phyloP scores from a whole-genome alignment of 1,140 invertebrate species.

The Eufriesea mexicana region DNA sequence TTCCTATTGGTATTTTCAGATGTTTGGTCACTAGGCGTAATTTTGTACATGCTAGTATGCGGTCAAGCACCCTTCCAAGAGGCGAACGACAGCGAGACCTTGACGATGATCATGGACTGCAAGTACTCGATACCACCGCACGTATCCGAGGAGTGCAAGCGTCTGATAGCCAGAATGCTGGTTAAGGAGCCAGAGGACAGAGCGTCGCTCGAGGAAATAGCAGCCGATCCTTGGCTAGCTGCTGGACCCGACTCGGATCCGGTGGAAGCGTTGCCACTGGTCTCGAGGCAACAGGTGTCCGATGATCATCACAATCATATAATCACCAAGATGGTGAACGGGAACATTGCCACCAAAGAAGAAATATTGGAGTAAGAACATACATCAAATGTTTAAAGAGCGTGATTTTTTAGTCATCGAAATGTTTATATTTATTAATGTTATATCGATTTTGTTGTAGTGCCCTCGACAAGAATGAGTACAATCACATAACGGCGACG shows the following conservation, averaged over 20 bases:
- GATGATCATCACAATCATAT: constrained; percentile 96
- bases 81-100: constrained; percentile 99
- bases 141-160: constrained; percentile 93
- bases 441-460: constrained; percentile 82
- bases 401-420: background rate
- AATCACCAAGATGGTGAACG: constrained; percentile 97
- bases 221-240: constrained; percentile 93
- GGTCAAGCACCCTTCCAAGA: constrained; percentile 99
- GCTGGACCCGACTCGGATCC: constrained; percentile 79
- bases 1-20: constrained; percentile 83
- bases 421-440: too few species aligned
- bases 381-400: background rate
- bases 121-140: constrained; percentile 97
- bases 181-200: constrained; percentile 95
- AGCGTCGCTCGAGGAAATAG: constrained; percentile 94
- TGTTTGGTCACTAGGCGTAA: constrained; percentile 99
- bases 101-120: constrained; percentile 99
- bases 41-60: constrained; percentile 99
- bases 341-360: constrained; percentile 96
- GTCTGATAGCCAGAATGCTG: constrained; percentile 95
- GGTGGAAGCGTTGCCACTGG: constrained; percentile 88
- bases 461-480: constrained; percentile 96
- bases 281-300: constrained; percentile 92
- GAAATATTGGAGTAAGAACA: constrained; percentile 92
- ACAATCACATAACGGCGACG: constrained; percentile 99